Conservation (phyloP, 2,797 vertebrate genomes). For the Microctenopoma stevenorrisi region DNA sequence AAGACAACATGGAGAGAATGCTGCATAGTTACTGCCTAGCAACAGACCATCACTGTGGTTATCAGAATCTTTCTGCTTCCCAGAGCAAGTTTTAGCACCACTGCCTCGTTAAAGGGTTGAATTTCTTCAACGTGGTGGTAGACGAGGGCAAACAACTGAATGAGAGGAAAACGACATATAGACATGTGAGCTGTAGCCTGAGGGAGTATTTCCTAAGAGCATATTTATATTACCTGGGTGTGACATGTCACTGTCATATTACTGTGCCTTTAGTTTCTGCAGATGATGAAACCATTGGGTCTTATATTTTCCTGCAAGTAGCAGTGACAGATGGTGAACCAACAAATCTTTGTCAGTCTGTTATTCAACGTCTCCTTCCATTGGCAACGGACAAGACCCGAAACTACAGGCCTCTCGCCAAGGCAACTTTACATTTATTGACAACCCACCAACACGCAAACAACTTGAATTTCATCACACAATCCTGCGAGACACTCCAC, state of each 20-base stretch:
- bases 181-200: neutral
- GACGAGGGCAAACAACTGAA: conserved; percentile 1
- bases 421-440: neutral
- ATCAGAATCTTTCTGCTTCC: conserved; percentile 59
- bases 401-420: conserved; percentile 13
- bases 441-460: conserved; percentile 9
- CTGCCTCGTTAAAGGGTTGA: conserved; percentile 29
- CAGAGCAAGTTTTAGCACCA: conserved; percentile 64
- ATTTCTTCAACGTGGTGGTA: conserved; percentile 35
- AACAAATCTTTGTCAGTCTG: conserved; percentile 16
- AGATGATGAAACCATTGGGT: neutral
- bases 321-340: conserved; percentile 34
- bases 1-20: conserved; percentile 56
- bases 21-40: conserved; percentile 85
- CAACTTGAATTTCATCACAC: conserved; percentile 45
- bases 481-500: conserved; percentile 21
- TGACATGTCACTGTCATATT: conserved; percentile 7
- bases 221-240: conserved; percentile 11
- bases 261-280: neutral
- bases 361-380: conserved; percentile 16
- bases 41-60: conserved; percentile 74
- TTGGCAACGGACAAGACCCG: conserved; percentile 1
- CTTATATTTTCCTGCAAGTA: conserved; percentile 22
- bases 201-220: neutral
- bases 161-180: neutral